These are phyloP conservation scores for Aelia acuminata DNA, from an alignment of 2,888 invertebrate genomes.

Conservation along the genomic window DNA sequence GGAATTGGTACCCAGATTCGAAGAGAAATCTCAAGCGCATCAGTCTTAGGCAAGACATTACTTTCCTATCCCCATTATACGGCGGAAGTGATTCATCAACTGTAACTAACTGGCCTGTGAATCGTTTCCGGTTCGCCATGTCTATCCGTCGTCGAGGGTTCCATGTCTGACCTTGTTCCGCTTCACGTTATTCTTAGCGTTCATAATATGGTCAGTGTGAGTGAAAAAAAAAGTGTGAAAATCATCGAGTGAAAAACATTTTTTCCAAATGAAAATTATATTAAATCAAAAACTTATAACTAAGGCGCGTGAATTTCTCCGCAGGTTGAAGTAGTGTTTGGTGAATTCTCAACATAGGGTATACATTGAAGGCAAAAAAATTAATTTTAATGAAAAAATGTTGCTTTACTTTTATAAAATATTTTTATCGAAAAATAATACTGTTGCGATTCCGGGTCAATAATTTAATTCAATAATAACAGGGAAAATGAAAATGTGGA, in stretches of 20 bases:
- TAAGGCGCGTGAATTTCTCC: too few relatives aligned
- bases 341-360: too few relatives aligned
- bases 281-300: too few relatives aligned
- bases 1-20: neutral
- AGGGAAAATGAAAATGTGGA: too few relatives aligned
- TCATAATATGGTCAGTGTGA: neutral
- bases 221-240: neutral
- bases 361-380: too few relatives aligned
- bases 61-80: neutral
- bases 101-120: conserved; percentile 29
- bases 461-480: too few relatives aligned
- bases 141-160: neutral
- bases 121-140: conserved; percentile 34
- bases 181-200: neutral
- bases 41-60: conserved; percentile 1
- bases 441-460: too few relatives aligned
- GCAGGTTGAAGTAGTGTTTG: too few relatives aligned
- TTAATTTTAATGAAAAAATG: too few relatives aligned
- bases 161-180: neutral
- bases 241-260: neutral
- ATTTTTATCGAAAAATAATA: too few relatives aligned
- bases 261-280: too few relatives aligned
- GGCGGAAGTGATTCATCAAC: conserved; percentile 45
- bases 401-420: too few relatives aligned
- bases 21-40: neutral